Base-by-base conservation (phyloP, 2,113 vertebrate genomes). In the Antennarius striatus region DNA sequence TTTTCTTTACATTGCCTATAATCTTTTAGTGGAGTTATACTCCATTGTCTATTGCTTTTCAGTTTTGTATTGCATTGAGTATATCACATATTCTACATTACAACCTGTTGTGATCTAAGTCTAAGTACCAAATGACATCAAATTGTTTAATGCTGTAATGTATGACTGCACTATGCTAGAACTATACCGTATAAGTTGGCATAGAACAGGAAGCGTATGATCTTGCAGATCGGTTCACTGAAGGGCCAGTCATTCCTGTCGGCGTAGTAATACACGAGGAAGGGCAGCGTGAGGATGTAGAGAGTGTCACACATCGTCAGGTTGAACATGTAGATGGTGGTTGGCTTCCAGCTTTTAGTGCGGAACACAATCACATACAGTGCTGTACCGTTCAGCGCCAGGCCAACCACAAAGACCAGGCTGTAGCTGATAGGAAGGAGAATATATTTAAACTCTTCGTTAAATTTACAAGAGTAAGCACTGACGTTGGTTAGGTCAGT, bases 321-420 rank as follows among this genome's bases (percentile, higher is more conserved):
- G 93, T 99, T 96, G 91, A 98, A 94, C 96, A 99, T 99, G 87
- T 97, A 99, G 0, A 96, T 95, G 17, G 96, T 99, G 80, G 93
- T 95, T 6, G 96, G 92, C 0, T 94, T 98, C 98, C 98, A 99
- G 32, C 85, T 93, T 90, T 95, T 96, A 22, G 95, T 96, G 68
- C 93, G 90, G 84, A 95, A 98, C 81, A 98, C 48, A 69, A 99
- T 98, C 79, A 91, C 71, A 0, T 94, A 97, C 72, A 99, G 80
- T 0, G 95, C 95, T 12, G 83, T 90, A 39, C 89, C 58, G 55
- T 99, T 99, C 68, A 99, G 93, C 0, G 87, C 90, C 61, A 99
- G 89, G 48, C 96, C 98, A 0, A 97, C 60, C 60, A 96, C 86
- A 0, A 96, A 97, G 51, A 99, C 98, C n/a, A 95, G 82, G 11